phyloP scores from a whole-genome alignment of 2,113 vertebrate genomes.

The Forbesichthys agassizii region DNA sequence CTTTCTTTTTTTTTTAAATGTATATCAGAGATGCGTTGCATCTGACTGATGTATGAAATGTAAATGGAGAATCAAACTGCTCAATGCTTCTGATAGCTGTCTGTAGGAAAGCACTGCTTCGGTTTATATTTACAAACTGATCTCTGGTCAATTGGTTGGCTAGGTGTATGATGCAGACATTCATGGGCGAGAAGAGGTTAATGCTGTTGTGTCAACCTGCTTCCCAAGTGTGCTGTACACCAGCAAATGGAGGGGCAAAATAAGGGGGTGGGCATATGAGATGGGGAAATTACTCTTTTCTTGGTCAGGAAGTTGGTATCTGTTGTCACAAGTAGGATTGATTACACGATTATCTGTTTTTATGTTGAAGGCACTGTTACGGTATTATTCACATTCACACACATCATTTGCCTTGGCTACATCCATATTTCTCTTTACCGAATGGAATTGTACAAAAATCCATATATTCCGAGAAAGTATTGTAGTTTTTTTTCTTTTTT shows the following conservation, averaged over 20 bases:
- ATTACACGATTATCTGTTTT: slow-evolving; percentile 33
- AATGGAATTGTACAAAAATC: neutral
- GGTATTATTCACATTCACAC: slow-evolving; percentile 16
- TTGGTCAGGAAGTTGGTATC: too few species aligned
- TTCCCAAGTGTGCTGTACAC: slow-evolving; percentile 11
- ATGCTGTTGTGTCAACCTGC: slow-evolving; percentile 24
- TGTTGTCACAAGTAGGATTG: too few species aligned
- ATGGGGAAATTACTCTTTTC: slow-evolving; percentile 22
- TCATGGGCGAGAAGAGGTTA: slow-evolving; percentile 25
- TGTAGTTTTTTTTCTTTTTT: neutral
- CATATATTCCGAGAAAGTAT: neutral
- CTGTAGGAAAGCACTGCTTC: slow-evolving; percentile 16
- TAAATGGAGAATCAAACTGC: slow-evolving; percentile 50
- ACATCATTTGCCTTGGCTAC: too few species aligned
- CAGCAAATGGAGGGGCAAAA: neutral
- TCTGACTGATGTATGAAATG: slow-evolving; percentile 29
- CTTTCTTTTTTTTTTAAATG: neutral
- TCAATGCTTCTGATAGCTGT: slow-evolving; percentile 14
- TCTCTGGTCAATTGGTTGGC: slow-evolving; percentile 12
- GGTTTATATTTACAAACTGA: slow-evolving; percentile 37
- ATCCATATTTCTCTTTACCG: neutral
- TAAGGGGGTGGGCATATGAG: slow-evolving; percentile 2
- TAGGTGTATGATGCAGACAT: slow-evolving; percentile 20
- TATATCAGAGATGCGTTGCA: slow-evolving; percentile 29
- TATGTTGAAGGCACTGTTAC: slow-evolving; percentile 15